Evolutionary conservation across 2,797 vertebrate genomes (phyloP), one percentile per base, ranked within the genome.

Genomic region (Limosa lapponica): DNA sequence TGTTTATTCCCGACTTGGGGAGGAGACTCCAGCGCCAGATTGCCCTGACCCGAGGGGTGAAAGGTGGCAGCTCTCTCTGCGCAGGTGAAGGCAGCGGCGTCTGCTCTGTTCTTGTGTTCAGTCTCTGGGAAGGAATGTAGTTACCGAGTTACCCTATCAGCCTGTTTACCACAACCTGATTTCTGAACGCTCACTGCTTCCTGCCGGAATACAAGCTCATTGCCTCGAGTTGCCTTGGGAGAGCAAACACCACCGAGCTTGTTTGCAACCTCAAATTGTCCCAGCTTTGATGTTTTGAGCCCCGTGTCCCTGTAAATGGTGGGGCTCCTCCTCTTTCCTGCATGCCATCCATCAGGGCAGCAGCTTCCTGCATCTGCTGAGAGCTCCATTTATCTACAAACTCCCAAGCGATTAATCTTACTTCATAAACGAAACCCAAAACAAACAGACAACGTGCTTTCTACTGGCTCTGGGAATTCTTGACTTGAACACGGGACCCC

Each of bases 401-500:
- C 57, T 72, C 91, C 71, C 32, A 11, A 84, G 41, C 0, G 1
- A 62, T 95, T 75, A 61, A 94, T 95, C 82, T 84, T 9, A 30
- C 71, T 74, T 91, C 44, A 30, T n/a, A 5, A 10, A 28, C 36
- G 2, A 1, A 34, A 9, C 10, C 32, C 16, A 30, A 58, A 25
- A 15, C 5, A 30, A n/a, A 7, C 61, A 70, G 83, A 46, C 71
- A 18, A 23, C 1, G 5, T 82, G 19, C 81, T 96, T 92, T 73
- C 73, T 75, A 34, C 81, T 82, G 70, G 62, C 87, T 90, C 77
- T 89, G 93, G 80, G 90, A 93, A 82, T 91, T 66, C 90, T 88
- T 86, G 27, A 23, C 72, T 39, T 43, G 54, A 88, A 61, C 86
- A 34, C 58, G 78, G 39, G 83, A 90, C 55, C 88, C 41, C 74